A percentile compares a stretch with the other conserved stretches of the same genome.
These are phyloP conservation scores for Pheosia gnoma DNA, from an alignment of 2,888 invertebrate species.

Conservation along the genomic window DNA sequence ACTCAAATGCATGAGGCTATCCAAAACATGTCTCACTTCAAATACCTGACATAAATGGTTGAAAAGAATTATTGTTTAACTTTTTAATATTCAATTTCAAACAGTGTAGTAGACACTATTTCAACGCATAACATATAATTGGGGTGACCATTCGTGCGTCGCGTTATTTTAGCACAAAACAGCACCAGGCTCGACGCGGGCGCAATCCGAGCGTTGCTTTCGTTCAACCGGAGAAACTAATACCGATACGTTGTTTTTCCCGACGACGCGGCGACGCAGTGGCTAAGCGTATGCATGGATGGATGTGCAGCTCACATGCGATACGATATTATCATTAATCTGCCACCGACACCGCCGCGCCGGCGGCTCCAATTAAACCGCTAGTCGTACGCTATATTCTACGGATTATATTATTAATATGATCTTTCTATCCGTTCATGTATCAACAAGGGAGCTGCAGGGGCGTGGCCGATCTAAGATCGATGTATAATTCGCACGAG, in stretches of 20 bases:
- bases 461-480: too few relatives aligned
- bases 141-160: not conserved
- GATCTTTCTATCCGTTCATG: too few relatives aligned
- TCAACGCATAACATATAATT: not conserved
- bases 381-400: too few relatives aligned
- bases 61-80: too few relatives aligned
- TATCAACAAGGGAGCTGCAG: too few relatives aligned
- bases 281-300: not conserved
- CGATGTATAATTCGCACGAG: too few relatives aligned
- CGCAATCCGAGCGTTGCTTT: slow-evolving; percentile 1
- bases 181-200: not conserved
- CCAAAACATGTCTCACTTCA: too few relatives aligned
- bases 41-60: too few relatives aligned
- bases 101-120: not conserved
- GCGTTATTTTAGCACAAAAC: not conserved
- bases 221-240: slow-evolving; percentile 5
- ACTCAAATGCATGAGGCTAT: too few relatives aligned
- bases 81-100: not conserved
- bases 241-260: not conserved
- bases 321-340: not conserved
- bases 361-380: not conserved
- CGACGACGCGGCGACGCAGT: too few relatives aligned
- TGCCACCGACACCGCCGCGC: not conserved
- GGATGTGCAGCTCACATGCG: not conserved
- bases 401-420: too few relatives aligned